Evolutionary conservation across 2,797 vertebrate species (phyloP), one percentile per base, ranked within the genome.

Genomic region (Sphenodon punctatus): DNA sequence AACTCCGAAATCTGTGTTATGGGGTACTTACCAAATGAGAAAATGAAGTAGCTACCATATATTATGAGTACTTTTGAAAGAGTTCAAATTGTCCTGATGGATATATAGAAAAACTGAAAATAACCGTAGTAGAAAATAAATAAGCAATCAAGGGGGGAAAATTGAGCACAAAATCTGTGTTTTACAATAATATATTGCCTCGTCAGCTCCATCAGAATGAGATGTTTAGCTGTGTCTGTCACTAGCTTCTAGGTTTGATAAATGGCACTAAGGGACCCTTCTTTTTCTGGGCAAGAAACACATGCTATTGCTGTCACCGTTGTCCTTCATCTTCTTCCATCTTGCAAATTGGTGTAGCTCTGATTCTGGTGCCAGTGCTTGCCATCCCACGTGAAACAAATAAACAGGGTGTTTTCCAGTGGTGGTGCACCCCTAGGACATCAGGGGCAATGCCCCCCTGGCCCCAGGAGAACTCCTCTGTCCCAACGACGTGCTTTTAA

Each of bases 251-350:
- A 64, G 22, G 15, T 88, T n/a, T 82, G 76, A 84, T 68, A 78
- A 75, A 80, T 82, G 49, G n/a, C 80, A 53, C 38, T 80, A 3
- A 3, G 49, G 41, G 25, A 58, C 20, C 49, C 6, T 42, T 68
- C 80, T 72, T 87, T 87, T 79, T 8, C 42, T 83, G 76, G 65
- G 64, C 48, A 80, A 78, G 72, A 80, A 83, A 55, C 6, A 82
- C 65, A 80, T 86, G 61, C 0, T 43, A 16, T 85, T 64, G 19
- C 45, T 82, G 30, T 84, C 74, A 48, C 67, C 13, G 69, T 36
- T 53, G 14, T 43, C 67, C 16, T 61, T 67, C 14, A 45, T 80
- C 63, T 63, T 71, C 27, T 4, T 30, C 23, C 23, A 49, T 46
- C 30, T 84, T 78, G 69, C 51, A 73, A 68, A 80, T 5, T 67